Evolutionary conservation across 2,797 vertebrate species (phyloP).

Genomic region (Cuniculus paca): DNA sequence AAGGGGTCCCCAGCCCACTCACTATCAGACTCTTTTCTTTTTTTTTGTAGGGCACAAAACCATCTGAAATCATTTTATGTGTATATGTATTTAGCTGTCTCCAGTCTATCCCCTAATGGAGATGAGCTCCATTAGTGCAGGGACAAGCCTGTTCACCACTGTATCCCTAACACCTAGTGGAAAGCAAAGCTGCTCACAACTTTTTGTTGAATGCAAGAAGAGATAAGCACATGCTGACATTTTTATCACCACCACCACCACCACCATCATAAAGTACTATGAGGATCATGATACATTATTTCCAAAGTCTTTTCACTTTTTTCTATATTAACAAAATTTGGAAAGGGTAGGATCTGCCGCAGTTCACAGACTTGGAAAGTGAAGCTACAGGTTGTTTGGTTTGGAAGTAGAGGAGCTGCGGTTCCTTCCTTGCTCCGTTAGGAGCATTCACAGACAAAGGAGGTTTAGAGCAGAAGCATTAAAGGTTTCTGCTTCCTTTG

Average conservation of each 20-base stretch:
- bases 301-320: neutral
- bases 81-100: neutral
- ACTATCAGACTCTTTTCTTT: neutral
- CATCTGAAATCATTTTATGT: neutral
- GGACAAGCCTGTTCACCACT: too few relatives aligned
- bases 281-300: neutral
- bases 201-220: neutral
- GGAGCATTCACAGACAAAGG: neutral
- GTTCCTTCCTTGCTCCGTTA: neutral
- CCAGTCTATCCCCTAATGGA: rapidly evolving
- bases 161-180: neutral
- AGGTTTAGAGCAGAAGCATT: neutral
- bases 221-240: neutral
- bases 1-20: too few relatives aligned
- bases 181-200: neutral
- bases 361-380: neutral
- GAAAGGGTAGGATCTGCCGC: neutral
- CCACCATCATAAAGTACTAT: neutral
- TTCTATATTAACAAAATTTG: neutral
- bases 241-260: neutral
- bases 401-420: neutral
- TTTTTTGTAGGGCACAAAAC: neutral
- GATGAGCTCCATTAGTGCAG: neutral
- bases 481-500: neutral
- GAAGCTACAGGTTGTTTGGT: neutral